These are phyloP conservation scores for Minunthozetes semirufus DNA, from an alignment of 2,888 invertebrate genomes.

Conservation along the genomic window DNA sequence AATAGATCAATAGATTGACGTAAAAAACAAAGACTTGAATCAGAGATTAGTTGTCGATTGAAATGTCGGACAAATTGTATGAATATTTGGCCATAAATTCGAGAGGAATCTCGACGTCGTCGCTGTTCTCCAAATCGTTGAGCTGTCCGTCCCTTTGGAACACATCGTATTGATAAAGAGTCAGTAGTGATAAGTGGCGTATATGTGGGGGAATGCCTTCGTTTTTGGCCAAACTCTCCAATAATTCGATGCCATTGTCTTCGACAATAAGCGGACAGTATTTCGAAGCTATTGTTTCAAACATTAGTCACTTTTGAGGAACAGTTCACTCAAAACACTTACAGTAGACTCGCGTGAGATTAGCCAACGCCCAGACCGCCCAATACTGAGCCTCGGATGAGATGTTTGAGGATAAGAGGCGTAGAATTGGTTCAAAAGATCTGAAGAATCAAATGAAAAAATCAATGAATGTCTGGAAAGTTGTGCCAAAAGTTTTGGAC, in stretches of 20 bases:
- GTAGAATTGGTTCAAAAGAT: constrained; percentile 86
- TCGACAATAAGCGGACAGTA: constrained; percentile 80
- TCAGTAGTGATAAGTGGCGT: constrained; percentile 28
- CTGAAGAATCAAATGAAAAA: constrained; percentile 49
- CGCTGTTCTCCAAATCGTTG: constrained; percentile 11
- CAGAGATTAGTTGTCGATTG: too few relatives aligned
- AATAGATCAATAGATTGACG: too few relatives aligned
- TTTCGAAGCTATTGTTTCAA: constrained; percentile 63
- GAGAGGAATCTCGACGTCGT: not conserved
- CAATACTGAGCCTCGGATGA: constrained; percentile 89
- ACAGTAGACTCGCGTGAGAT: constrained; percentile 87
- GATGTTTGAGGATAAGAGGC: constrained; percentile 61
- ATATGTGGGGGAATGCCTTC: constrained; percentile 29
- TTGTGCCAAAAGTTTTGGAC: constrained; percentile 42
- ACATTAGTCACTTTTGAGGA: constrained; percentile 32
- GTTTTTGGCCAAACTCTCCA: constrained; percentile 53
- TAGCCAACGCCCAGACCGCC: constrained; percentile 96
- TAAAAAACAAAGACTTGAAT: too few relatives aligned
- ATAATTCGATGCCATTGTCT: constrained; percentile 72
- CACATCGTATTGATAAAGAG: constrained; percentile 31
- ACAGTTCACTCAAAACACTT: constrained; percentile 51
- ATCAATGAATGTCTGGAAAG: not conserved
- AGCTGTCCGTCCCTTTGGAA: not conserved
- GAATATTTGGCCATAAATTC: not conserved
- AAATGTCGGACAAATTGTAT: not conserved